Evolutionary conservation across 2,888 invertebrate species (phyloP), one percentile per base, ranked within the genome.

Genomic region (Apodemia hepburni): DNA sequence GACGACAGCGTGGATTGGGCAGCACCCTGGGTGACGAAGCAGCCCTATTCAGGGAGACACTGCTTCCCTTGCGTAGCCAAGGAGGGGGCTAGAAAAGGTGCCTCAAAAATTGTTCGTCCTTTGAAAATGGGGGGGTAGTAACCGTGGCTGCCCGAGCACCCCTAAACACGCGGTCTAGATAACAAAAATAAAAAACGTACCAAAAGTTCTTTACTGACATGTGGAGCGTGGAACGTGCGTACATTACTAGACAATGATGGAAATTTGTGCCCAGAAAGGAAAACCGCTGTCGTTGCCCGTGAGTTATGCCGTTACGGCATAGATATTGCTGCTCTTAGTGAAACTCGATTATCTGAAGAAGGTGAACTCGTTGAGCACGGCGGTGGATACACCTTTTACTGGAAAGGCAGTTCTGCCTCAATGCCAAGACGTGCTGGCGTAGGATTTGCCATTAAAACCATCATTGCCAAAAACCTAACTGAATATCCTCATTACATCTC

Each of bases 291-390:
- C 3, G 64, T 69, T 15, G 66, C 70, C 2, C 61, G 68, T 2
- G 71, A 71, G 60, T 69, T 71, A 18, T 7, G 57, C 18, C 67
- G 67, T 12, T 71, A 69, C 27, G 61, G 66, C 54, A 58, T 70
- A 5, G 69, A 70, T 62, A 61, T 70, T 8, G 68, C 72, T 38
- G 67, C 71, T 7, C 59, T 72, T 27, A 70, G 68, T 11, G 70
- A 70, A 64, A 70, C 70, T 6, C 69, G 66, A 45, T 60, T 71
- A 0, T 64, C 70, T 7, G 69, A 69, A n/a, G 59, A 68, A 47
- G 65, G 63, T 0, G 64, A 68, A 45, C 9, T 64, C 3, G 22
- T 58, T 5, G 66, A 69, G 58, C 15, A 45, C 1, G 38, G 64
- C 0, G 67, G 63, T 1, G 68, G 61, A 9, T 22, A 22, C 1